Base-by-base conservation (phyloP, 2,113 vertebrate genomes). In the Xerus inauris region DNA sequence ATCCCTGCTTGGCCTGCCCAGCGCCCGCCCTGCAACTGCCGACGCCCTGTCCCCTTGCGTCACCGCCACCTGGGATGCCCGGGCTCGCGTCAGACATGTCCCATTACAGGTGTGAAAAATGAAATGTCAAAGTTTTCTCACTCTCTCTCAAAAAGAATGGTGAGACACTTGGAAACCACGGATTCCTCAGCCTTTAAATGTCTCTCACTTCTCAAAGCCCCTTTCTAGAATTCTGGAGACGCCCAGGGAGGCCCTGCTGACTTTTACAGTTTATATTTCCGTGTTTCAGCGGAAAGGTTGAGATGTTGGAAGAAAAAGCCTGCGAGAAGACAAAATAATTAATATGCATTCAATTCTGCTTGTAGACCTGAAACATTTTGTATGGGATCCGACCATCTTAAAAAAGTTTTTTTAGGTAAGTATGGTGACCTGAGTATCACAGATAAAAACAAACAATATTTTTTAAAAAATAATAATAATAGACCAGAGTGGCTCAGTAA, bases 221-320 rank as follows among this genome's bases (percentile, higher is more conserved):
- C 82, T 35, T 87, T 84, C 98, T 97, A 98, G 97, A 96, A 98
- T 98, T 98, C 96, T 89, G 80, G 94, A 98, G 98, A 97, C 97
- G 86, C 51, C n/a, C n/a, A n/a, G n/a, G n/a, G n/a, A n/a, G 75
- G 96, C 86, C 24, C 42, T 28, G 6, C 35, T 76, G 82, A 62
- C 82, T 96, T 88, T 89, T 80, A 69, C 72, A 87, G 72, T 76
- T 79, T 73, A 67, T n/a, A 32, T 51, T 57, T 77, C 83, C 35
- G 24, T 14, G 16, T 92, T 77, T 89, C 20, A 2, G 62, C 30
- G 35, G 69, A 94, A 96, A 97, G 93, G 80, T 42, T 79, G 71
- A 84, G 79, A 75, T 76, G 89, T 69, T 69, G 22, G 69, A 79
- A 76, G 47, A 73, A 87, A 87, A 89, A 93, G 17, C n/a, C 90